Base-by-base conservation (phyloP, 2,797 vertebrate genomes). In the Manis pentadactyla region DNA sequence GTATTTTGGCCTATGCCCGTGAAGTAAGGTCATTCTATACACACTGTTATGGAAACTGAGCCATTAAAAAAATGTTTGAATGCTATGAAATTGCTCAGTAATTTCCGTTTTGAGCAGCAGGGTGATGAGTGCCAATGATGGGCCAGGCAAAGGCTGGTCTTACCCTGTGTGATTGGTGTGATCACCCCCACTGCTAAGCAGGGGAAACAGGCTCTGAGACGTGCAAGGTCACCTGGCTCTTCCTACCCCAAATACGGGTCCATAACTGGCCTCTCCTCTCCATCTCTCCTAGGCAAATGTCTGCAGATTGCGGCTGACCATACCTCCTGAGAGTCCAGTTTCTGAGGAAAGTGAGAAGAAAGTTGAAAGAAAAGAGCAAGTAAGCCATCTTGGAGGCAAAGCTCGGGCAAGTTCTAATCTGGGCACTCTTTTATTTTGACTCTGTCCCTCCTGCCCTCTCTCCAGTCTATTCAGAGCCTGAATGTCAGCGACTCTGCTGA, bases 221-320 rank as follows among this genome's bases (percentile, higher is more conserved):
- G 37, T 34, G 15, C 34, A 55, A 15, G 61, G 19, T 55, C 8
- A 18, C 46, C 68, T n/a, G 59, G 11, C 2, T 88, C 46, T 57
- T 78, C 74, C 39, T 74, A 0, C 21, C n/a, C 25, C 42, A 3
- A 31, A 25, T 1, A 4, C 31, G 15, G 39, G 39, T 71, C 78
- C 7, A 2, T 96, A 73, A 96, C 27, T 13, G 57, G 11, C 39
- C 39, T 96, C 18, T 78, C 31, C 29, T 87, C 11, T 92, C 68
- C 82, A 0, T 87, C 87, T 95, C 87, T 97, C 96, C 73, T 98
- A 99, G 99, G 99, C 99, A 96, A 99, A 98, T 59, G 98, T 99
- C 97, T 99, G 99, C 74, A 99, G 99, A 90, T 98, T 99, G 25
- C 99, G 99, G 81, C 98, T 99, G 74, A 99, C 99, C 0, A 98